Evolutionary conservation across 2,797 vertebrate genomes (phyloP), one percentile per base, ranked within the genome.

Genomic region (Sardinella longiceps): DNA sequence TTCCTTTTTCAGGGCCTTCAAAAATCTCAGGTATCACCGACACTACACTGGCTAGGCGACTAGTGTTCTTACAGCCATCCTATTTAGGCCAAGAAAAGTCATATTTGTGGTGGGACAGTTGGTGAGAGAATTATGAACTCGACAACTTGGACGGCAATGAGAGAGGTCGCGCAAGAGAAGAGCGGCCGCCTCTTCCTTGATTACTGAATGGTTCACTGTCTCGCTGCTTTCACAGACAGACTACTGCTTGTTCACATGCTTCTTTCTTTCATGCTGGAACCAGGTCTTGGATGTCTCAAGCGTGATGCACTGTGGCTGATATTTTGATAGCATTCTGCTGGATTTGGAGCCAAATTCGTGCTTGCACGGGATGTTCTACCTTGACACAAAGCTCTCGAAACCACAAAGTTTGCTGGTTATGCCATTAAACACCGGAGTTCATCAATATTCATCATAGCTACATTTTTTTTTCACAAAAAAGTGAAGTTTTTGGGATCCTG

Each of bases 121-220:
- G 85, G 84, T 70, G 84, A 70, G 80, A 81, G 25, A 83, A 81
- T 60, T 85, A 50, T 81, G 10, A 80, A 74, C 70, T 80, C 37
- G 58, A 85, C 83, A 60, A 60, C 82, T 82, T 83, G 74, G 60
- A 33, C 82, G 20, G 39, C 37, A 39, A 56, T 66, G 53, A 46
- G 81, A 58, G 56, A 28, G 23, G 0, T 63, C 14, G 53, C 30
- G 20, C 28, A 70, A 70, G 30, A 23, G 28, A 30, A 37, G 39
- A 39, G 4, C 66, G 20, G 63, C 30, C 63, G 39, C 70, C 70
- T 77, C 66, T 74, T 15, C 66, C 30, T 39, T 77, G 70, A 77
- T 77, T 77, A 20, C 70, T 39, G 70, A 77, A 77, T 83, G 33
- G 82, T 58, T 5, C 58, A 50, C 7, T 30, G 18, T 70, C 33